A percentile compares a stretch with the other conserved stretches of the same genome.
phyloP scores from a whole-genome alignment of 2,888 invertebrate genomes.

The Platycheirus albimanus region DNA sequence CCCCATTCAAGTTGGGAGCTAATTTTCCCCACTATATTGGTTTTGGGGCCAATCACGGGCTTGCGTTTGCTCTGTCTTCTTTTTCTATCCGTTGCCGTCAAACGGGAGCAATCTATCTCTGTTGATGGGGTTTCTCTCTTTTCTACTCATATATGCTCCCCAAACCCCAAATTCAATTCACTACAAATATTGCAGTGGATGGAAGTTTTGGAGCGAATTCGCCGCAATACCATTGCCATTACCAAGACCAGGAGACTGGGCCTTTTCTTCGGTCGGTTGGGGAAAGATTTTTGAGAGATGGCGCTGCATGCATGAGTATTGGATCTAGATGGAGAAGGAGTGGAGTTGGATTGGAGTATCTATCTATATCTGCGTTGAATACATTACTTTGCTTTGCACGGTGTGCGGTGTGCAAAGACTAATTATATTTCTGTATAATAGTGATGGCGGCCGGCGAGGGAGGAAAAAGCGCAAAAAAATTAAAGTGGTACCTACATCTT shows the following conservation, averaged over 20 bases:
- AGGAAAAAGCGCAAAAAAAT: constrained; percentile 41
- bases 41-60: constrained; percentile 47
- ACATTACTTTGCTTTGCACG: constrained; percentile 53
- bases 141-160: constrained; percentile 47
- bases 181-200: too few species aligned
- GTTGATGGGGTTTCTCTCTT: constrained; percentile 48
- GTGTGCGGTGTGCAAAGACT: constrained; percentile 53
- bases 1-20: constrained; percentile 49
- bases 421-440: constrained; percentile 61
- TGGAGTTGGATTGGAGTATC: constrained; percentile 2
- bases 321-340: too few species aligned
- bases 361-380: constrained; percentile 28
- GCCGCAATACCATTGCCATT: constrained; percentile 49
- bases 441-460: constrained; percentile 58
- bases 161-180: constrained; percentile 14
- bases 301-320: constrained; percentile 43
- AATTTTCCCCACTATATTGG: constrained; percentile 61
- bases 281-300: constrained; percentile 21
- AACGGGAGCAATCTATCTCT: constrained; percentile 25
- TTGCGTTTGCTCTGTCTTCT: constrained; percentile 51
- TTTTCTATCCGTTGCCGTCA: constrained; percentile 3
- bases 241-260: too few species aligned
- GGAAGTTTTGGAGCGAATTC: constrained; percentile 64
- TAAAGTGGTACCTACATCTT: constrained; percentile 51
- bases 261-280: neutral